Percentiles rank a stretch among this genome's conserved stretches.
Evolutionary conservation across 2,113 vertebrate genomes (phyloP).

Genomic region (Trogon surrucura): DNA sequence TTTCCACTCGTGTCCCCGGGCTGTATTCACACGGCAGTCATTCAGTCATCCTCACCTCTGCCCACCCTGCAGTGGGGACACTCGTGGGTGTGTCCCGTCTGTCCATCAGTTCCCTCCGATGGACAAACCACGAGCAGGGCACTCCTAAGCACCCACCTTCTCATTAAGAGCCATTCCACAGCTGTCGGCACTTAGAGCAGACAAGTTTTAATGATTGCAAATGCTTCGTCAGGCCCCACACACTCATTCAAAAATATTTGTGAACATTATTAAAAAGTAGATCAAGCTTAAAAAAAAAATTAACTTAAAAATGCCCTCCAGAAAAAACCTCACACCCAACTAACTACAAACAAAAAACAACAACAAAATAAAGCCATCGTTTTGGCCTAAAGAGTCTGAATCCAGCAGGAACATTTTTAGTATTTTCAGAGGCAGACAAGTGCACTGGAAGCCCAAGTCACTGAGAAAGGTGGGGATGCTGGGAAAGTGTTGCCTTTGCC

Average conservation of each 20-base stretch:
- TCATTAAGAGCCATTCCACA: neutral
- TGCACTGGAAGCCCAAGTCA: fast-evolving
- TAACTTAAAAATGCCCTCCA: too few relatives aligned
- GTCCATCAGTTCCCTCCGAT: too few relatives aligned
- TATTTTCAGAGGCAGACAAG: fast-evolving
- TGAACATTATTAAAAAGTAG: fast-evolving
- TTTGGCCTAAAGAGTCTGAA: neutral
- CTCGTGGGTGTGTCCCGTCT: fast-evolving
- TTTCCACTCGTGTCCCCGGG: fast-evolving
- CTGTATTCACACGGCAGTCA: neutral
- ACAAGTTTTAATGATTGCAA: neutral
- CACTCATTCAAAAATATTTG: neutral
- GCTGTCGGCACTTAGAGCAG: neutral
- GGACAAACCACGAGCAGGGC: fast-evolving
- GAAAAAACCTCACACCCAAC: neutral
- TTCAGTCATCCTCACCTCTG: fast-evolving
- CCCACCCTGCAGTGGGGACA: fast-evolving
- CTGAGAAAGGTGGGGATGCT: neutral
- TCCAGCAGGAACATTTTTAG: neutral
- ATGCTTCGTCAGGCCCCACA: neutral
- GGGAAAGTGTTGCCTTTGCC: fast-evolving
- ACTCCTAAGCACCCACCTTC: fast-evolving
- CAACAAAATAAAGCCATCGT: neutral
- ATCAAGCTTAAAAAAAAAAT: neutral
- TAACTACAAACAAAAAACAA: neutral